A percentile compares a stretch with the other conserved stretches of the same genome.
Conservation (phyloP, 1,140 invertebrate genomes). For the Leptopilina boulardi region DNA sequence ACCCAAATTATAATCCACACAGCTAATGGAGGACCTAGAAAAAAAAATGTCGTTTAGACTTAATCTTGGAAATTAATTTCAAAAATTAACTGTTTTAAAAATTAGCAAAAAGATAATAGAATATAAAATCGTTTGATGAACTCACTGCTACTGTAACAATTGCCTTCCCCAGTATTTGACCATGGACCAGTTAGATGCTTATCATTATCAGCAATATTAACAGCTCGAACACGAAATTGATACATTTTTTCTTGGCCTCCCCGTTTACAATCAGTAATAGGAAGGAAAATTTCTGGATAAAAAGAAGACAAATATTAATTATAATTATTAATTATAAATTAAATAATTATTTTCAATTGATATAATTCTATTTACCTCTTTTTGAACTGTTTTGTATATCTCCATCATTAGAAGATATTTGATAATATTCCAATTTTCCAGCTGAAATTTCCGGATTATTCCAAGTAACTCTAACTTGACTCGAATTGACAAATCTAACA, state of each 20-base stretch:
- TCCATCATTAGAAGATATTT: slow-evolving; percentile 66
- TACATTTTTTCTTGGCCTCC: slow-evolving; percentile 62
- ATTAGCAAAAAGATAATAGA: not conserved
- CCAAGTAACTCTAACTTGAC: slow-evolving; percentile 78
- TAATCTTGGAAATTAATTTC: slow-evolving; percentile 33
- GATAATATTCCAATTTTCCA: slow-evolving; percentile 80
- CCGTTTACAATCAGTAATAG: slow-evolving; percentile 70
- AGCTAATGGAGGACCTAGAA: slow-evolving; percentile 60
- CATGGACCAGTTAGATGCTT: slow-evolving; percentile 70
- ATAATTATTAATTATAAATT: too few relatives aligned
- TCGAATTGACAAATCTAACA: slow-evolving; percentile 74
- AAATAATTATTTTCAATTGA: not conserved
- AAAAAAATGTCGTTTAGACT: slow-evolving; percentile 27
- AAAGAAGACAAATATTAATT: slow-evolving; percentile 39
- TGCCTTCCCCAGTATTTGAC: slow-evolving; percentile 71
- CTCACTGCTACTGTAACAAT: slow-evolving; percentile 70
- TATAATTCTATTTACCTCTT: slow-evolving; percentile 52
- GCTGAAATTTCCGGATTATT: slow-evolving; percentile 78
- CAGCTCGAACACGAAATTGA: slow-evolving; percentile 70
- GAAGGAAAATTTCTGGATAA: slow-evolving; percentile 64
- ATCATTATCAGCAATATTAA: slow-evolving; percentile 68
- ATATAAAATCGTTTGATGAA: not conserved
- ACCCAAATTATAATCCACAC: slow-evolving; percentile 68
- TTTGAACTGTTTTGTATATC: slow-evolving; percentile 65
- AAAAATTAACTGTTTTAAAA: not conserved